Base-by-base conservation (phyloP, 53 echinoderm and acorn worm species). In the Echinometra lucunter region DNA sequence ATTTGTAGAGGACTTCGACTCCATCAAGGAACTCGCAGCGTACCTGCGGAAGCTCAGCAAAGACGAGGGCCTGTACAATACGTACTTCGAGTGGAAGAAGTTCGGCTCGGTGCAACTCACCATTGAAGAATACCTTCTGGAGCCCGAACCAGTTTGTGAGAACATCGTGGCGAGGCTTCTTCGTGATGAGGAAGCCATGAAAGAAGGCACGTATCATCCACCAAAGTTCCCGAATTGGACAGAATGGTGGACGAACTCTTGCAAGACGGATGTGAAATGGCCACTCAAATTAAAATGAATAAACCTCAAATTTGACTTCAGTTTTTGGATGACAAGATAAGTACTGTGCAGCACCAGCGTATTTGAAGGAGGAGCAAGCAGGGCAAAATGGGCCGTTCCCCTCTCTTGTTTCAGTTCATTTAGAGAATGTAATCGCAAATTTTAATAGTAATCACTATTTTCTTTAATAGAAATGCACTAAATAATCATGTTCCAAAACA, bases 41-140 rank as follows among this genome's bases (percentile, higher is more conserved):
- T 93, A 93, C 80, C 13, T 93, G 81, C 30, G 7, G 19, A 56
- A 34, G 25, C 93, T 93, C 35, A 47, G 34, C 80, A 28, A 47
- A 55, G 57, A 80, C 37, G 93, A 93, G 38, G 57, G 16, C 0
- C 56, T 93, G 57, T 93, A 93, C 57, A 93, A 93, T 38, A 12
- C 57, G 25, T 93, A 93, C 44, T 93, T 93, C 44, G 80, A 56
- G 13, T 93, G 93, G 93, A 93, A 19, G 53, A 93, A 78, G 40
- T 16, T 72, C 5, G 93, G 93, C 6, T 75, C 75, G 19, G 66
- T 91, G 27, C 19, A 57, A 13, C 12, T 7, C 4, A 28, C 55
- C 16, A 23, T 23, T 0, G 47, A 93, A 57, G 56, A 75, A 18
- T 30, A 35, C 6, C 13, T 72, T 18, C 37, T 93, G 15, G 23